Base-by-base conservation (phyloP, 2,888 invertebrate genomes). In the Tolmerus cingulatus region DNA sequence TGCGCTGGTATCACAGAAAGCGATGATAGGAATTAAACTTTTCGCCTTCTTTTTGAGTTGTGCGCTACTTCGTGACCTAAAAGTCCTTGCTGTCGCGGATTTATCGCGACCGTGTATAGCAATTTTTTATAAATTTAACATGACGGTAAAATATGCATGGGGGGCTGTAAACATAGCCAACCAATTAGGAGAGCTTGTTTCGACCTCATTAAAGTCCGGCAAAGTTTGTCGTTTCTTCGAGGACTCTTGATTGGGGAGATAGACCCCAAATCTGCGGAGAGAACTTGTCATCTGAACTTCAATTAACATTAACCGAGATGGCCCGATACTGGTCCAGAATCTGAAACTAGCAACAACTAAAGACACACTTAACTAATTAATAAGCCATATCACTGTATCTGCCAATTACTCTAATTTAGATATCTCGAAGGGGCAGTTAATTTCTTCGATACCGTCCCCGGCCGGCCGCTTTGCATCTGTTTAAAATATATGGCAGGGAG, bases 371-470 rank as follows among this genome's bases (percentile, higher is more conserved):
- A 86, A 86, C 87, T 86, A 89, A 89, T 89, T 89, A 89, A 88
- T 88, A 88, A 87, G 85, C 87, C 87, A 87, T 89, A 89, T 89
- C 88, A 87, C 30, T 86, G 66, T 88, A 89, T 88, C 88, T 88
- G 87, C 87, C 88, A 88, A 88, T 87, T 89, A 88, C 86, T 88
- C 87, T 88, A 89, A 89, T 89, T 89, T 88, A 89, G 88, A 89
- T 88, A 88, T 88, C 88, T 88, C 88, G 57, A 89, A 89, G 89
- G 89, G 87, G 86, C 86, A 87, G 86, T 88, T 88, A 88, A 89
- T 87, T 87, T 87, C 82, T 55, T 87, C 84, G 40, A 84, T 81
- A 66, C 57, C 16, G 43, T 84, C 55, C 82, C 77, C 74, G 19
- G 19, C 27, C 66, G 66, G 46, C 51, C 57, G 55, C 74, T 86